A percentile compares a stretch with the other conserved stretches of the same genome.
Evolutionary conservation across 2,797 vertebrate genomes (phyloP).

Genomic region (Sebastes hubbsi): DNA sequence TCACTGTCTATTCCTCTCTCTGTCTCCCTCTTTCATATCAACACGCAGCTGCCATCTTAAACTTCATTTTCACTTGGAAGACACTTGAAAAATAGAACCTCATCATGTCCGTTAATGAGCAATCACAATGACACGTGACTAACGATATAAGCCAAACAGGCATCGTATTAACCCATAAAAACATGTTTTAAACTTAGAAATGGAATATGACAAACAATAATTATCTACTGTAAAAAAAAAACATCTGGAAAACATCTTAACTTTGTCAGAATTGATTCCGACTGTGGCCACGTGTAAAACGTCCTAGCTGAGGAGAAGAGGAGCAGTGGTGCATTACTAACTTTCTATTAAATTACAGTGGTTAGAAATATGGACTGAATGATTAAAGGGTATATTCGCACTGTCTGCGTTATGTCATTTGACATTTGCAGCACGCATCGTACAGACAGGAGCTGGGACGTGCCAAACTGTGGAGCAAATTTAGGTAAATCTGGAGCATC

Average conservation of each 20-base stretch:
- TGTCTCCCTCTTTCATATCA: background rate
- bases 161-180: background rate
- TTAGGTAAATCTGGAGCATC: background rate
- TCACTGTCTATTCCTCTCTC: background rate
- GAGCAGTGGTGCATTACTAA: background rate
- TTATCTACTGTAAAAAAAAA: background rate
- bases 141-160: background rate
- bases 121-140: slow-evolving; percentile 21
- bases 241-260: background rate
- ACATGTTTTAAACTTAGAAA: background rate
- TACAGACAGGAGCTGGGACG: background rate
- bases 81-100: background rate
- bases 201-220: background rate
- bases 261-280: background rate
- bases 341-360: background rate
- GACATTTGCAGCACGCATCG: background rate
- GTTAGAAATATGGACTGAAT: background rate
- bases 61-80: background rate
- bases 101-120: slow-evolving; percentile 7
- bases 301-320: background rate
- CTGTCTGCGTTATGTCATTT: background rate
- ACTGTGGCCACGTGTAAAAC: background rate
- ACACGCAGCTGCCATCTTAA: background rate
- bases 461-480: background rate
- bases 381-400: background rate